Conservation (phyloP, 2,797 vertebrate species). For the Botia almorhae region DNA sequence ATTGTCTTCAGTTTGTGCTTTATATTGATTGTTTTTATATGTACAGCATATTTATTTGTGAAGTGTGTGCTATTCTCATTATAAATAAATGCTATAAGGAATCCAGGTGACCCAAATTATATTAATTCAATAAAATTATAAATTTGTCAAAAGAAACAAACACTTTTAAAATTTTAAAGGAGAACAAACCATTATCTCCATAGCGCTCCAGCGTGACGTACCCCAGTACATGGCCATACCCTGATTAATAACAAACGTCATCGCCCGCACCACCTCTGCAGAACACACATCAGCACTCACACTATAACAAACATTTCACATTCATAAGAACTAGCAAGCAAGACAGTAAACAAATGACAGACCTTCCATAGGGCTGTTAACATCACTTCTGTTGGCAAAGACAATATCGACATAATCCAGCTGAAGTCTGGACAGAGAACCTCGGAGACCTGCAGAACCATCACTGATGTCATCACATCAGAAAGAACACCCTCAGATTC, state of each 20-base stretch:
- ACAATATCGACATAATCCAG: conserved; percentile 91
- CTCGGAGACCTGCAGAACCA: conserved; percentile 76
- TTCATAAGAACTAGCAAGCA: background rate
- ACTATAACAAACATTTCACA: background rate
- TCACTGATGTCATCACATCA: conserved; percentile 4
- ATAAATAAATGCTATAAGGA: no score
- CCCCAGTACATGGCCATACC: conserved; percentile 99
- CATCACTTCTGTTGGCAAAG: conserved; percentile 89
- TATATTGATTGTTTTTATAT: no score
- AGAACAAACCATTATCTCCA: conserved; percentile 87
- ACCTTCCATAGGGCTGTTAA: conserved; percentile 94
- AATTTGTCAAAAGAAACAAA: no score
- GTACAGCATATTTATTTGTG: no score
- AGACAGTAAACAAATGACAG: conserved; percentile 30
- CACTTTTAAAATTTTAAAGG: no score
- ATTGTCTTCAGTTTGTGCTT: no score
- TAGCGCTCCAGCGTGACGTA: conserved; percentile 96
- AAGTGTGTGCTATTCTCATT: no score
- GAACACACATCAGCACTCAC: conserved; percentile 49
- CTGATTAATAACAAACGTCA: conserved; percentile 98
- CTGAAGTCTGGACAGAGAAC: conserved; percentile 86
- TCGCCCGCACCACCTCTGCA: conserved; percentile 94
- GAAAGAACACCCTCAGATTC: background rate
- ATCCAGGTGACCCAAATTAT: no score
- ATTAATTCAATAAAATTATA: no score